Percentiles rank a stretch among this genome's conserved stretches.
Conservation (phyloP, 2,888 invertebrate genomes). For the Parnassius smintheus region DNA sequence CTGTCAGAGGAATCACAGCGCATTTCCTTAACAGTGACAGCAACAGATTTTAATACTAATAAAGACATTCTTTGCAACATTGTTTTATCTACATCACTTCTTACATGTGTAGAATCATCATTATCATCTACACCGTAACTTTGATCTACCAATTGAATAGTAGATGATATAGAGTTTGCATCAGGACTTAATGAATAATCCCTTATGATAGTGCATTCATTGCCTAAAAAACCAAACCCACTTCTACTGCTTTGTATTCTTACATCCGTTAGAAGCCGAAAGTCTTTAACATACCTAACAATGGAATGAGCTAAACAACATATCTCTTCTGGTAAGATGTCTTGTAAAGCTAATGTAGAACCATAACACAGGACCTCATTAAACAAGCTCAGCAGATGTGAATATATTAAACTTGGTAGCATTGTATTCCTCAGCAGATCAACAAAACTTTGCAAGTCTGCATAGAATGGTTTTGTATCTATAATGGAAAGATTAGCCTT, state of each 20-base stretch:
- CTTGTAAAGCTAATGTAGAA: constrained; percentile 93
- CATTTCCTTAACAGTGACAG: constrained; percentile 94
- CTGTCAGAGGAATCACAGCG: constrained; percentile 92
- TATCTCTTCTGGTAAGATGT: constrained; percentile 92
- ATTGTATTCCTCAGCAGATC: constrained; percentile 84
- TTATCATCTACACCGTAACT: constrained; percentile 71
- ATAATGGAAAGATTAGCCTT: constrained; percentile 94
- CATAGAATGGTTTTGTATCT: constrained; percentile 93
- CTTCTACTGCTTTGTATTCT: constrained; percentile 67
- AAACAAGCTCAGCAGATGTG: constrained; percentile 90
- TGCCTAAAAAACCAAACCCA: constrained; percentile 72
- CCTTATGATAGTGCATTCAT: constrained; percentile 61
- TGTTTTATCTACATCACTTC: constrained; percentile 85
- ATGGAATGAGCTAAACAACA: constrained; percentile 92
- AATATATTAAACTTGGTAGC: constrained; percentile 91
- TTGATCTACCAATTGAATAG: constrained; percentile 69
- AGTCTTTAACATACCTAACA: constrained; percentile 92
- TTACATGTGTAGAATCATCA: constrained; percentile 58
- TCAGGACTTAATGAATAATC: constrained; percentile 66
- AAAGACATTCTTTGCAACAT: constrained; percentile 92
- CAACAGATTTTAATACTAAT: constrained; percentile 93
- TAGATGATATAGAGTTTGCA: constrained; percentile 56
- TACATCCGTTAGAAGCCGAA: constrained; percentile 85
- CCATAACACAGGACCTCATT: constrained; percentile 96
- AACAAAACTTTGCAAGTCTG: constrained; percentile 90